A percentile compares a stretch with the other conserved stretches of the same genome.
Evolutionary conservation across 2,797 vertebrate genomes (phyloP).

Genomic region (Cirrhinus molitorella): DNA sequence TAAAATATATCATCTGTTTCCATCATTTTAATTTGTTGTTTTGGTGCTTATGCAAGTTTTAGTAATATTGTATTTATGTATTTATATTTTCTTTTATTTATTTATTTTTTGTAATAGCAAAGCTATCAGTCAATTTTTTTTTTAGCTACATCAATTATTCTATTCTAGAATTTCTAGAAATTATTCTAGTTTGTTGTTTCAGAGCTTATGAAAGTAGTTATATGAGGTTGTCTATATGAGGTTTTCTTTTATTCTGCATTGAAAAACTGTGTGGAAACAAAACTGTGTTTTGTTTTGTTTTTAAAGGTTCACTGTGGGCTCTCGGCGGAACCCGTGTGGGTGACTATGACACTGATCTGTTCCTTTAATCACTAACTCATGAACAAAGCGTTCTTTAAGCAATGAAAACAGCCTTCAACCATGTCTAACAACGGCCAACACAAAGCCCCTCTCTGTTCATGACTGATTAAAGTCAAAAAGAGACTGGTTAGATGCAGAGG

Average conservation of each 20-base stretch:
- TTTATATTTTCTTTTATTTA: too few relatives aligned
- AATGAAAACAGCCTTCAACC: conserved; percentile 21
- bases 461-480: conserved; percentile 43
- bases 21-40: too few relatives aligned
- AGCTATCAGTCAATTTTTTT: too few relatives aligned
- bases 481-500: conserved; percentile 37
- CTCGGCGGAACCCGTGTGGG: conserved; percentile 31
- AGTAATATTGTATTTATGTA: too few relatives aligned
- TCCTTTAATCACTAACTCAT: conserved; percentile 46
- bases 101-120: too few relatives aligned
- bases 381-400: conserved; percentile 40
- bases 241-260: background rate
- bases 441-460: conserved; percentile 31
- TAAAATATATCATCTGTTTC: too few relatives aligned
- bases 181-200: background rate
- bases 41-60: too few relatives aligned
- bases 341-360: conserved; percentile 11
- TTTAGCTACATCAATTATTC: too few relatives aligned
- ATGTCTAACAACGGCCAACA: conserved; percentile 14
- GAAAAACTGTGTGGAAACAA: background rate
- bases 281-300: background rate
- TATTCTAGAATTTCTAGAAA: too few relatives aligned
- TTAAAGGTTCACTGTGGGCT: conserved; percentile 33
- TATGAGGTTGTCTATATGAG: background rate
- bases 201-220: background rate